Percentiles rank a stretch among this genome's conserved stretches.
These are phyloP conservation scores for Fulmarus glacialis DNA, from an alignment of 2,113 vertebrate species.

Conservation along the genomic window DNA sequence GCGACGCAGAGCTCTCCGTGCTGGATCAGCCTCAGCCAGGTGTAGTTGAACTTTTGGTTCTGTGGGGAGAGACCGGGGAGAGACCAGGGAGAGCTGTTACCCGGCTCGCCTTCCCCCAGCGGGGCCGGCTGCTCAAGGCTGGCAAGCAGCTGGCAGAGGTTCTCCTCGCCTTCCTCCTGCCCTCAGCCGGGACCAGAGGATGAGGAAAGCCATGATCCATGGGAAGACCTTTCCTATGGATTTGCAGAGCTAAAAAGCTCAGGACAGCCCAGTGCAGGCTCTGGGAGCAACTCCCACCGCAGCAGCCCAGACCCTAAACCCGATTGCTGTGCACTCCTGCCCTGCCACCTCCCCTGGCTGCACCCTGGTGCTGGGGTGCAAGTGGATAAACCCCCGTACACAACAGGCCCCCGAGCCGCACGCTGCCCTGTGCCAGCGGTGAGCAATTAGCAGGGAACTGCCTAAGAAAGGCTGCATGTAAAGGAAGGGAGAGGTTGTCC, in stretches of 20 bases:
- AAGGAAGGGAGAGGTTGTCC: background rate
- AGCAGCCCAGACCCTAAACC: background rate
- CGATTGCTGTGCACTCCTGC: rapidly evolving
- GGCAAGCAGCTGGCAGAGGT: background rate
- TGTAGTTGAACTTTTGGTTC: conserved; percentile 92
- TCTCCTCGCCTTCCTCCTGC: background rate
- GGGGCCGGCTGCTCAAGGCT: background rate
- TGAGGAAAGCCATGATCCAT: background rate
- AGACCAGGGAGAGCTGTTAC: background rate
- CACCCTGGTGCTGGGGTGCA: background rate
- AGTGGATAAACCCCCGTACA: rapidly evolving
- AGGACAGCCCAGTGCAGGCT: background rate
- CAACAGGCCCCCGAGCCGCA: rapidly evolving
- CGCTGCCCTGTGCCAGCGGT: rapidly evolving
- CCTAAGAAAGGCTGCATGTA: background rate
- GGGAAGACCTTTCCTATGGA: background rate
- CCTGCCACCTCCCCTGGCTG: background rate
- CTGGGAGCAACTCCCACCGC: background rate
- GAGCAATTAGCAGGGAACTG: background rate
- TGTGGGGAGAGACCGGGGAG: conserved; percentile 44
- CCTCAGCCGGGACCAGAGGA: rapidly evolving
- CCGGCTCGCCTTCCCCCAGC: rapidly evolving
- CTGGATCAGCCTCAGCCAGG: conserved; percentile 88
- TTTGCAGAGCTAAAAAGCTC: background rate
- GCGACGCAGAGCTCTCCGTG: conserved; percentile 82